Evolutionary conservation across 2,113 vertebrate species (phyloP), one percentile per base, ranked within the genome.

Genomic region (Proterorhinus semilunaris): DNA sequence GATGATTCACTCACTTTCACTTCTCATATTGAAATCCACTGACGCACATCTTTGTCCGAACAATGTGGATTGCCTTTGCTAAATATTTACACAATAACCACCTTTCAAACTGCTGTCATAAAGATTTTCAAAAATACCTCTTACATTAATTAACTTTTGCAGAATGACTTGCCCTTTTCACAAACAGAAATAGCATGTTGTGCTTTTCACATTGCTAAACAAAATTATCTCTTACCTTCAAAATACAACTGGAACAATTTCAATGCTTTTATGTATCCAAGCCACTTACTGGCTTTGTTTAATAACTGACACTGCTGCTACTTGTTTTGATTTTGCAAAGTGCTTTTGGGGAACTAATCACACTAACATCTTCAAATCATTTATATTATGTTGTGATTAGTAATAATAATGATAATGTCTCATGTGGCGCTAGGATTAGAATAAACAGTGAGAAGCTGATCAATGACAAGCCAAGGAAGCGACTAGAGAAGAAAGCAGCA

Each of bases 371-470:
- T 36, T 42, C 55, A 59, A 59, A 59, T 43, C 6, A 59, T 59
- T 59, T 6, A 13, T 43, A 11, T 21, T 46, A 2, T 5, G 36
- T 15, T 16, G 1, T 7, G 11, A 44, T 65, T 43, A n/a, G 46
- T 49, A 45, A 72, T 27, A 13, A 66, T 12, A 45, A 45, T 43
- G 9, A 66, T 10, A 42, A 10, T 16, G 27, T 68, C 0, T 71
- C 7, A 36, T 78, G 13, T 52, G 72, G 42, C 10, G 42, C 42
- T 69, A 96, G 95, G 82, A 80, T 92, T 11, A 90, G 94, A 5
- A 91, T 94, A 76, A 95, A 94, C 86, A 96, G 94, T 1, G 94
- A 95, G 70, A 94, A 94, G 11, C 81, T 93, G 44, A 92, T 71
- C 44, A 80, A 74, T 10, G 93, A 94, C 17, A 84, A 82, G 74